phyloP scores from a whole-genome alignment of 2,797 vertebrate genomes.

The Phoeniculus purpureus region DNA sequence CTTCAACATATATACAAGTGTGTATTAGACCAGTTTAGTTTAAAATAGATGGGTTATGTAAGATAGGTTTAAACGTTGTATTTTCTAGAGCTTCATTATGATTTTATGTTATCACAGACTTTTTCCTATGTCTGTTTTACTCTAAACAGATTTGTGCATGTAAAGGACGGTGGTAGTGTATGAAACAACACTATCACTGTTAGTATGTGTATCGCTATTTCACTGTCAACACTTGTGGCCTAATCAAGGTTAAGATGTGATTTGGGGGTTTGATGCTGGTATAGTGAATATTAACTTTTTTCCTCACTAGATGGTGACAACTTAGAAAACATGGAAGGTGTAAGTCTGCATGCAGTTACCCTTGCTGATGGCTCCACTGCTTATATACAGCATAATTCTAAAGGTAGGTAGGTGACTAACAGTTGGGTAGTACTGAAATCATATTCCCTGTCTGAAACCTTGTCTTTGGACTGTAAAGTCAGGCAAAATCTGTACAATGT shows the following conservation, averaged over 20 bases:
- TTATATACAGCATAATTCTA: slow-evolving; percentile 96
- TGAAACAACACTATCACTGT: neutral
- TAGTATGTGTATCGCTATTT: neutral
- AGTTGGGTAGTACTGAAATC: neutral
- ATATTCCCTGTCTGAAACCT: neutral
- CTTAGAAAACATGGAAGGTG: slow-evolving; percentile 95
- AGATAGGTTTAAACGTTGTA: neutral
- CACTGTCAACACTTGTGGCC: neutral
- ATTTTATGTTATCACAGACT: neutral
- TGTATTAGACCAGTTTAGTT: neutral
- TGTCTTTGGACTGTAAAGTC: neutral
- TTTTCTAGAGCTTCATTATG: neutral
- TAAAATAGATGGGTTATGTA: neutral
- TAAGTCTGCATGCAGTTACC: slow-evolving; percentile 97
- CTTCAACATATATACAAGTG: neutral
- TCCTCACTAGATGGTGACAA: slow-evolving; percentile 89
- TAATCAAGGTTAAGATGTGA: neutral
- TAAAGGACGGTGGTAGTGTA: neutral
- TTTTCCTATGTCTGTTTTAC: neutral
- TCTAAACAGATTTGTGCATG: neutral
- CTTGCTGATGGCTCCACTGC: slow-evolving; percentile 97
- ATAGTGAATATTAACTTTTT: neutral
- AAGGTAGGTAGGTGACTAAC: slow-evolving; percentile 77
- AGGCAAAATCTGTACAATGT: neutral
- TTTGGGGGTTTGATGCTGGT: neutral